Evolutionary conservation across 2,888 invertebrate genomes (phyloP).

Genomic region (Elysia crispata): DNA sequence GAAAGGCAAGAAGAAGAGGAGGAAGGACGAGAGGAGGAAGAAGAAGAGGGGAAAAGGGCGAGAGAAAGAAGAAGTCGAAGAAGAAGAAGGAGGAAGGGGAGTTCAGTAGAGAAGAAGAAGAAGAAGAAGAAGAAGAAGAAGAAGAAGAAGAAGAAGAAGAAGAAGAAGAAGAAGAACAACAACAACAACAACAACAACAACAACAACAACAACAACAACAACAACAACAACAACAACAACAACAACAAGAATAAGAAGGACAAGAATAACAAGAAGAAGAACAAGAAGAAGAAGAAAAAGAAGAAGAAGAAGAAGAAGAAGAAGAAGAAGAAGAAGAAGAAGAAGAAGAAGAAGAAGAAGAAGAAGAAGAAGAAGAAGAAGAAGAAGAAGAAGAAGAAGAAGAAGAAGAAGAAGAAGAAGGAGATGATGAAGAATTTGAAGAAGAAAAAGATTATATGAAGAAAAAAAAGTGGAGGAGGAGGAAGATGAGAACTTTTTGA

Average conservation of each 20-base stretch:
- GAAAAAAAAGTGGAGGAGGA: too few relatives aligned
- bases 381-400: slow-evolving; percentile 32
- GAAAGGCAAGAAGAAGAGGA: slow-evolving; percentile 20
- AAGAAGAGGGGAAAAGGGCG: too few relatives aligned
- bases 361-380: slow-evolving; percentile 11
- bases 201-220: not conserved
- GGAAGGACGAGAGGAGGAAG: too few relatives aligned
- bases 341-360: slow-evolving; percentile 32
- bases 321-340: slow-evolving; percentile 11
- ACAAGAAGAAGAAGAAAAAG: not conserved
- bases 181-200: not conserved
- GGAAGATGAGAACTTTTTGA: too few relatives aligned
- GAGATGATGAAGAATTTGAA: too few relatives aligned
- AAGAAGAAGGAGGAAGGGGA: slow-evolving; percentile 15
- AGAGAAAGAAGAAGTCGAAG: too few relatives aligned
- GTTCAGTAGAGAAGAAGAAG: too few relatives aligned
- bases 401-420: too few relatives aligned
- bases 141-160: slow-evolving; percentile 11
- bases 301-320: slow-evolving; percentile 3
- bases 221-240: not conserved
- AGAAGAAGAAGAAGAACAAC: slow-evolving; percentile 3
- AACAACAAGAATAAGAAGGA: too few relatives aligned
- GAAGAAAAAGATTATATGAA: too few relatives aligned
- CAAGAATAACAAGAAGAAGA: too few relatives aligned
- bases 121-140: slow-evolving; percentile 28